Conservation (phyloP, 2,797 vertebrate genomes). For the Xenentodon cancila region DNA sequence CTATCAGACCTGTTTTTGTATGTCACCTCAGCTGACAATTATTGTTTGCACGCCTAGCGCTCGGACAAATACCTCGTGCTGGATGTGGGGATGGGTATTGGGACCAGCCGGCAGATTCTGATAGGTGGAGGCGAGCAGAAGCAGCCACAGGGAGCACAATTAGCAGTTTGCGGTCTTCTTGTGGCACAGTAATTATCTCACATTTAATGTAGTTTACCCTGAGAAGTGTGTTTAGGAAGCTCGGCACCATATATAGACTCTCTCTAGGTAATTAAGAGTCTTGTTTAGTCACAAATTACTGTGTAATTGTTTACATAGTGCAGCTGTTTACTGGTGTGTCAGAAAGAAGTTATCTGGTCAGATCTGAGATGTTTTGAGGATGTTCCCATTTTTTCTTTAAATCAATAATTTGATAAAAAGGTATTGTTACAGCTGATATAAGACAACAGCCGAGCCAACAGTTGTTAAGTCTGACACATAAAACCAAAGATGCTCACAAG, state of each 20-base stretch:
- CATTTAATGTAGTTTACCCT: conserved; percentile 72
- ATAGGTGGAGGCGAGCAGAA: conserved; percentile 51
- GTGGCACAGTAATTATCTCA: conserved; percentile 70
- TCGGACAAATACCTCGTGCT: conserved; percentile 31
- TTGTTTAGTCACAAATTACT: conserved; percentile 57
- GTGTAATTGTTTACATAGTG: conserved; percentile 55
- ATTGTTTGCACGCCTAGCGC: conserved; percentile 45
- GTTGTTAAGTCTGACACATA: neutral
- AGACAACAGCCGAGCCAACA: neutral
- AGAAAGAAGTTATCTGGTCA: neutral
- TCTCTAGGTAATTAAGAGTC: conserved; percentile 46
- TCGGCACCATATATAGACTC: conserved; percentile 62
- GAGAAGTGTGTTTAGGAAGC: conserved; percentile 67
- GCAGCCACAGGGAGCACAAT: conserved; percentile 64
- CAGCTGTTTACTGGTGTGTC: conserved; percentile 53
- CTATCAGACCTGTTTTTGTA: conserved; percentile 54
- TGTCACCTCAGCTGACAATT: conserved; percentile 56
- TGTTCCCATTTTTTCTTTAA: neutral
- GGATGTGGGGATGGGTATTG: conserved; percentile 29
- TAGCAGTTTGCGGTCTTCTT: conserved; percentile 67
- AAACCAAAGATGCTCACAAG: too few species aligned
- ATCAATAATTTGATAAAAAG: neutral
- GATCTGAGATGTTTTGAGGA: conserved; percentile 1
- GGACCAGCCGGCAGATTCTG: conserved; percentile 42
- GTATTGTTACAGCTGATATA: neutral